Evolutionary conservation across 2,797 vertebrate species (phyloP), one percentile per base, ranked within the genome.

Genomic region (Sternarchorhynchus goeldii): DNA sequence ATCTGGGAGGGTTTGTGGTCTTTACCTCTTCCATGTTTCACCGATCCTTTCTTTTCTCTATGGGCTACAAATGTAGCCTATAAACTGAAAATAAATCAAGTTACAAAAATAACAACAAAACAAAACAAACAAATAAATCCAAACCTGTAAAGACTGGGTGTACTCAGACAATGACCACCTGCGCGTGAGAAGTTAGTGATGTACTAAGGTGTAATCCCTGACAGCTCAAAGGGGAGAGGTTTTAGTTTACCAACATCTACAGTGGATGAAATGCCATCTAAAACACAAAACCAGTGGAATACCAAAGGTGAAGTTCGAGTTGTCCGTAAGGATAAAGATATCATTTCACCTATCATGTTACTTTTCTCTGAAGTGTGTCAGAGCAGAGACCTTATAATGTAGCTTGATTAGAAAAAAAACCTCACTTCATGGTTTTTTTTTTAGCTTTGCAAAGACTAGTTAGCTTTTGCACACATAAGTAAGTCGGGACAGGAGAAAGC

Each of bases 1-100:
- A 67, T 67, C 82, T 77, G 75, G 73, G 80, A 78, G 78, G 81
- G 68, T 81, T 85, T 79, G 81, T 32, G 67, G 67, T 75, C 68
- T 74, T 39, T 32, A 63, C 50, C 41, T 59, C 32, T 39, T 73
- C 56, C 57, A 63, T 41, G 70, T 39, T 36, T 64, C 34, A 14
- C 14, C 3, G 45, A 10, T 75, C 25, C 69, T 69, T 56, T 56
- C 1, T 2, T 65, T 67, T 73, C 63, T 55, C 20, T 65, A n/a
- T 64, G 78, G 64, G 55, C 72, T 71, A 63, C 79, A 81, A 74
- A 77, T 55, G 77, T 81, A 79, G 79, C 73, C 25, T 58, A 39
- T 56, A 34, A 20, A 29, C 86, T 58, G 25, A 73, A 85, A 81
- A 85, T 14, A 81, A 55, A 85, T 82, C 53, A 20, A 12, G 14